Percentiles rank a stretch among this genome's conserved stretches.
Conservation (phyloP, 2,888 invertebrate species). For the Cepaea hortensis region DNA sequence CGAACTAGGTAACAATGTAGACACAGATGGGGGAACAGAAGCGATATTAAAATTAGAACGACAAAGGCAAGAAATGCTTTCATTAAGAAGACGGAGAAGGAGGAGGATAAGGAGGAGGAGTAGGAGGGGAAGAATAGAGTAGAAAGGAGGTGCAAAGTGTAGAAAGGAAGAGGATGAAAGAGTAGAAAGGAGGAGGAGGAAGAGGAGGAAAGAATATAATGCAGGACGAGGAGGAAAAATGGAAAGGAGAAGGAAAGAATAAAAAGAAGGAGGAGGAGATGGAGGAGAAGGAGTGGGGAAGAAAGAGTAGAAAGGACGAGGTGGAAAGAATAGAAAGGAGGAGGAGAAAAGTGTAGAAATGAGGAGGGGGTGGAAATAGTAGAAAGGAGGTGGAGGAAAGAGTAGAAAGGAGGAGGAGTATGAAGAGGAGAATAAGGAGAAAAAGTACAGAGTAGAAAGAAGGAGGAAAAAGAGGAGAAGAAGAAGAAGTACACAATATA, state of each 20-base stretch:
- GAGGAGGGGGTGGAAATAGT: too few relatives aligned
- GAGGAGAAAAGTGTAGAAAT: not conserved
- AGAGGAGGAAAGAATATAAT: not conserved
- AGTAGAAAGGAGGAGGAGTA: not conserved
- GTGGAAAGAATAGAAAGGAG: not conserved
- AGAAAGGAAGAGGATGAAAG: not conserved
- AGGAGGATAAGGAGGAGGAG: too few relatives aligned
- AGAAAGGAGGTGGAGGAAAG: not conserved
- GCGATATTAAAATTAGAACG: too few relatives aligned
- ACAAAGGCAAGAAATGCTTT: too few relatives aligned
- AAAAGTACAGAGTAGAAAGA: not conserved
- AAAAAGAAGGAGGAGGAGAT: constrained; percentile 1
- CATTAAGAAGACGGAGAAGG: too few relatives aligned
- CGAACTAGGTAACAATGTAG: too few relatives aligned
- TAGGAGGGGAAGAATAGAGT: too few relatives aligned
- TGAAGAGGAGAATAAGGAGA: not conserved
- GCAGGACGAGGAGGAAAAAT: not conserved
- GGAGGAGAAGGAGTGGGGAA: not conserved
- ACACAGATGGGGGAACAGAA: too few relatives aligned
- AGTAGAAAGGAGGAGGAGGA: not conserved
- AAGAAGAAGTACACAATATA: not conserved
- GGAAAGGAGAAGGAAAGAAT: constrained; percentile 21
- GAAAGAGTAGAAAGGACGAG: not conserved
- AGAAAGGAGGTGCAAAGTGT: too few relatives aligned
- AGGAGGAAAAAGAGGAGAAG: not conserved